Evolutionary conservation across 2,888 invertebrate species (phyloP).

Genomic region (Clitarchus hookeri): DNA sequence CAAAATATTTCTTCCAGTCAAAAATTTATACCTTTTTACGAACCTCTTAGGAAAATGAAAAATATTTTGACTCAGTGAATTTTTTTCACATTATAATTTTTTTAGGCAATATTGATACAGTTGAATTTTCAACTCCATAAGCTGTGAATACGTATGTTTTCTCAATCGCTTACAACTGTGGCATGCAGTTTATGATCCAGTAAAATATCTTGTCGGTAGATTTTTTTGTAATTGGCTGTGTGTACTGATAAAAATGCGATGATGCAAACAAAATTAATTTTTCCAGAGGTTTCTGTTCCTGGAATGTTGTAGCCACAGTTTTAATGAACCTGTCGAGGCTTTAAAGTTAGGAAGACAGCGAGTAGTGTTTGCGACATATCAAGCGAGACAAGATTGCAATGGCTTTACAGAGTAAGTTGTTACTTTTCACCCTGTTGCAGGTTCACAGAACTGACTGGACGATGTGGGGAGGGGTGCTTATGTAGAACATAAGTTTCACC

Average conservation of each 20-base stretch:
- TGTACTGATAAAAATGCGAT: background rate
- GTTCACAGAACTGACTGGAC: background rate
- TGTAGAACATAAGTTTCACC: slow-evolving; percentile 9
- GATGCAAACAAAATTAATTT: background rate
- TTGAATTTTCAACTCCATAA: background rate
- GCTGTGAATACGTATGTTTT: background rate
- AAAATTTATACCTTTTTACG: background rate
- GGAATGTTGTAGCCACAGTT: slow-evolving; percentile 1
- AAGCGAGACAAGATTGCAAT: background rate
- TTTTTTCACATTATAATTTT: background rate
- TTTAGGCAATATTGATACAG: background rate
- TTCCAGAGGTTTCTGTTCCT: background rate
- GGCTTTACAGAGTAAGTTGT: background rate
- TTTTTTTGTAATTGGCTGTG: background rate
- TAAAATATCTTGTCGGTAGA: background rate
- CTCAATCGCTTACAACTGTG: background rate
- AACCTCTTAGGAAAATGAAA: background rate
- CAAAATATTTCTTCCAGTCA: slow-evolving; percentile 4
- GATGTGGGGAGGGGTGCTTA: background rate
- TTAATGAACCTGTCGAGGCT: background rate
- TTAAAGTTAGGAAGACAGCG: background rate
- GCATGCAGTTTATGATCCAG: background rate
- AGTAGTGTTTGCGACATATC: slow-evolving; percentile 8
- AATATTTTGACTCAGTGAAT: background rate
- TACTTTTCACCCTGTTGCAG: background rate